Evolutionary conservation across 92 coral and sea anemone species (phyloP), one percentile per base, ranked within the genome.

Genomic region (Actinostola sp.): DNA sequence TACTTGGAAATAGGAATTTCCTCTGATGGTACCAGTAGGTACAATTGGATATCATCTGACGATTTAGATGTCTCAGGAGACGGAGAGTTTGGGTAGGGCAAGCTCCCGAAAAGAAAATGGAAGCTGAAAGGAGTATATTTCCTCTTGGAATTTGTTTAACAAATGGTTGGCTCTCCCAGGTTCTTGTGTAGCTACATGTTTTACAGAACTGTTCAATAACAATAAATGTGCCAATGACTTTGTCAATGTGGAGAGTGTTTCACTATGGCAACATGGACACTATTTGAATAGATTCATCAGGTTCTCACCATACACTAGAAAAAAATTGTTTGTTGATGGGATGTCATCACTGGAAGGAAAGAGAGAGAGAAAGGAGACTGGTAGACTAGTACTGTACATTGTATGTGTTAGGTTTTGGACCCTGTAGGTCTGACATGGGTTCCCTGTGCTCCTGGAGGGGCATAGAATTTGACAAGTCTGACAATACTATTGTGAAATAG

Each of bases 171-270:
- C 61, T 55, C 21, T 55, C 61, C 61, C 61, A 55, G 15, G 13
- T 55, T 17, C 61, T 17, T 2, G 2, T 13, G 9, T 24, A 55
- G 61, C 29, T 55, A 26, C 61, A 55, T 11, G 15, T 21, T 15
- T 1, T 17, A 21, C 61, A 55, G 8, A 13, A 26, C 9, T 55
- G 23, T 8, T 55, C 3, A 2, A 55, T 17, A 11, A 55, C 31
- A 13, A 55, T 31, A 2, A 55, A 21, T 2, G 61, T 55, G 32
- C 61, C 61, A 55, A 55, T 55, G 2, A 55, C 61, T 55, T 55
- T 17, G 20, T 24, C 6, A 21, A 14, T 15, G 27, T 55, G 5
- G 61, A 11, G 15, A 21, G 27, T n/a, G 61, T 55, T n/a, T 26
- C 15, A 2, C 16, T 55, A 26, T 55, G 61, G 29, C 61, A 55